Evolutionary conservation across 2,888 invertebrate species (phyloP), one percentile per base, ranked within the genome.

Genomic region (Oegoconia quadripuncta): DNA sequence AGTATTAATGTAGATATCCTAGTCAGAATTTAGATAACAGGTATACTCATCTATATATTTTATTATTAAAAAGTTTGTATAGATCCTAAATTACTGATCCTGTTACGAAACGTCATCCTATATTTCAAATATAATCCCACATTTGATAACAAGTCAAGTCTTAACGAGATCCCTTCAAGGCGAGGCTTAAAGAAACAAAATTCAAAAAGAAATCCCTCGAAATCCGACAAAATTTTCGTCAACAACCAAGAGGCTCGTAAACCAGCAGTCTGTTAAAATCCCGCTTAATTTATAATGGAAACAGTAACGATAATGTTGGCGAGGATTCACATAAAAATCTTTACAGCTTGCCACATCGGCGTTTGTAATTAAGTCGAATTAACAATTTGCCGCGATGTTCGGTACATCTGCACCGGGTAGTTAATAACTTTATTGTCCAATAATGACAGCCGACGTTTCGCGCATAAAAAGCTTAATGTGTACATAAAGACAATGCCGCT

Each of bases 361-460:
- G 66, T 59, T 64, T 59, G 73, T 72, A 79, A 80, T 82, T 83
- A 83, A 80, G 65, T 63, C 55, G 69, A 74, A 79, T 80, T 78
- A 83, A 81, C 77, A 79, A 77, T 79, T 77, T 74, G 61, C 65
- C 59, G 50, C 57, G 65, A 66, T 64, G 61, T 76, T 74, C 61
- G 55, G 65, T 74, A 75, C 81, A 79, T 72, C 73, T 73, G 73
- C 66, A 69, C 64, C 52, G 20, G 47, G 57, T 52, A 59, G 55
- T 69, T 73, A 75, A 82, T 77, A 77, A 71, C 64, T 79, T 82
- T 74, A 78, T 70, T 54, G 73, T 65, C 56, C 62, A 62, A 74
- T 76, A 74, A 76, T 70, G 68, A 65, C 59, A 50, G 60, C 49
- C 43, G 41, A 13, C 35, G 41, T 30, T 41, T 26, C 31, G 48